phyloP scores from a whole-genome alignment of 2,797 vertebrate species.

The Notoglanidium macrostoma region DNA sequence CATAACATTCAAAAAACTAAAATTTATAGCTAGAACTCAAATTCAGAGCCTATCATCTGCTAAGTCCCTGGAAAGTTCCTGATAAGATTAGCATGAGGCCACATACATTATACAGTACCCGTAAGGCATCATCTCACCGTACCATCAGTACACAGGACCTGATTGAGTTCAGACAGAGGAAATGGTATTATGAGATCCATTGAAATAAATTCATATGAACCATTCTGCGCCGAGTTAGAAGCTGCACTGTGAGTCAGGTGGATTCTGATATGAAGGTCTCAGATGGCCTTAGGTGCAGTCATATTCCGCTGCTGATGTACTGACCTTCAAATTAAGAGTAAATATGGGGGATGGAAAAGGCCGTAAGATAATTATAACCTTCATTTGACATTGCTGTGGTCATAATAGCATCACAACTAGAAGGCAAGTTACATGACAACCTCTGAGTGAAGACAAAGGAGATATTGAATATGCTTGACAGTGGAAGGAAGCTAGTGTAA shows the following conservation, averaged over 20 bases:
- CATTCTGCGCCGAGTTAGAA: neutral
- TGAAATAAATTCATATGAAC: constrained; percentile 37
- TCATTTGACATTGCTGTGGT: constrained; percentile 17
- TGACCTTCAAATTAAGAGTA: constrained; percentile 42
- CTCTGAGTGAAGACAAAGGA: neutral
- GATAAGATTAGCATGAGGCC: neutral
- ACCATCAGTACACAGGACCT: neutral
- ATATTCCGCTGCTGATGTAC: constrained; percentile 13
- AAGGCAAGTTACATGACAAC: neutral
- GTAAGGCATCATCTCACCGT: neutral
- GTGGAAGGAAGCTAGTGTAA: neutral
- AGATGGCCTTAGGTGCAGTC: constrained; percentile 43
- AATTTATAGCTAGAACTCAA: neutral
- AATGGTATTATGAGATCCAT: constrained; percentile 7
- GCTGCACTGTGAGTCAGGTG: constrained; percentile 19
- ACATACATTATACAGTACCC: neutral
- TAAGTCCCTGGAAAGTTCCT: neutral
- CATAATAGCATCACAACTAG: constrained; percentile 12
- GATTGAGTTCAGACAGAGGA: constrained; percentile 1
- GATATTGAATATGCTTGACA: neutral
- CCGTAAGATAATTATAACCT: constrained; percentile 29
- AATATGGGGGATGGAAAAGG: constrained; percentile 31
- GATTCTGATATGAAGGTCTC: constrained; percentile 31
- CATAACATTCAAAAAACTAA: neutral
- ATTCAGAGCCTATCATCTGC: neutral